These are phyloP conservation scores for Carpatolechia fugitivella DNA, from an alignment of 2,888 invertebrate species.

Conservation along the genomic window DNA sequence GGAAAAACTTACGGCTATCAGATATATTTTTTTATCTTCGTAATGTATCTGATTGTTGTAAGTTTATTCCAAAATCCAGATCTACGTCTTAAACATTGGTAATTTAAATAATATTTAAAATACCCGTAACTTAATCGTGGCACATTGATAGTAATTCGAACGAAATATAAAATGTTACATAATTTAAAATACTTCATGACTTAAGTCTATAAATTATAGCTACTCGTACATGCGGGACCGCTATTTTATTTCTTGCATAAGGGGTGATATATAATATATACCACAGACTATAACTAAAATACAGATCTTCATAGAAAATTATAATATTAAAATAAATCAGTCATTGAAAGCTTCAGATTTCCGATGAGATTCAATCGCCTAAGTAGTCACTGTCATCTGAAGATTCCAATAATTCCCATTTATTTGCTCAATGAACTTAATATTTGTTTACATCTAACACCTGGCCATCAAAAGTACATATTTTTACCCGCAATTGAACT, in stretches of 20 bases:
- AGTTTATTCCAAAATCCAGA: slow-evolving; percentile 6
- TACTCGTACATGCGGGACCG: slow-evolving; percentile 21
- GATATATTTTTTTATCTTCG: background rate
- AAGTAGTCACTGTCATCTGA: slow-evolving; percentile 54
- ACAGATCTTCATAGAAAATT: slow-evolving; percentile 59
- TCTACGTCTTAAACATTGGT: slow-evolving; percentile 28
- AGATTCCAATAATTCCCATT: slow-evolving; percentile 69
- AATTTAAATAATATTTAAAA: slow-evolving; percentile 44
- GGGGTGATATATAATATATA: too few relatives aligned
- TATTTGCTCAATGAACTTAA: slow-evolving; percentile 23
- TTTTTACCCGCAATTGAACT: too few relatives aligned
- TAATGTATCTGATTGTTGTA: background rate
- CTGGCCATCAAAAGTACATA: too few relatives aligned
- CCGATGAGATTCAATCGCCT: slow-evolving; percentile 69
- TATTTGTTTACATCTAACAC: background rate
- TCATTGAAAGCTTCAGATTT: slow-evolving; percentile 76
- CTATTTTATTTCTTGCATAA: background rate
- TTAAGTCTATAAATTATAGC: slow-evolving; percentile 15
- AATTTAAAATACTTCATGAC: slow-evolving; percentile 35
- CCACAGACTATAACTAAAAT: slow-evolving; percentile 32
- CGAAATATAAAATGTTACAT: slow-evolving; percentile 27
- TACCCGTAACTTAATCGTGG: slow-evolving; percentile 71
- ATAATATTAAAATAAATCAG: slow-evolving; percentile 53
- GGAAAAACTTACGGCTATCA: background rate
- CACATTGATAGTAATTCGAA: slow-evolving; percentile 46